Evolutionary conservation across 2,113 vertebrate species (phyloP).

Genomic region (Phaethon lepturus): DNA sequence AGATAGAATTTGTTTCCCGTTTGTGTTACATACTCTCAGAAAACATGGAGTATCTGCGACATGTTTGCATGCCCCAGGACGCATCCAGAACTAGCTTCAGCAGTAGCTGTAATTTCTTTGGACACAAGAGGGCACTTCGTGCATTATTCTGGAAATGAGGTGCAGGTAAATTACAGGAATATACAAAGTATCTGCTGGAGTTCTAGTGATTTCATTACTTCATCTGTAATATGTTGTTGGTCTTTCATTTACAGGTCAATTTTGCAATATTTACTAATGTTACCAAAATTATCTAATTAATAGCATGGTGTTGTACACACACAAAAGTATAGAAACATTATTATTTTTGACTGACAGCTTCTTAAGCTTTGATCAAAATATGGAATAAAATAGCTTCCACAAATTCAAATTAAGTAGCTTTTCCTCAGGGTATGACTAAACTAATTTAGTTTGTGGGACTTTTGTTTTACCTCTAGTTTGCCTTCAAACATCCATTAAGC

Average conservation of each 20-base stretch:
- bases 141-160: neutral
- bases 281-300: neutral
- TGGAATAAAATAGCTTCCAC: neutral
- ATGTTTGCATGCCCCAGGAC: neutral
- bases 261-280: neutral
- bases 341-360: neutral
- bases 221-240: neutral
- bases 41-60: neutral
- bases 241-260: neutral
- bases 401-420: neutral
- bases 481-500: neutral
- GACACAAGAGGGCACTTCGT: constrained; percentile 72
- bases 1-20: neutral
- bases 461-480: neutral
- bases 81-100: neutral
- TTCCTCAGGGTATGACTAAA: neutral
- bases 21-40: neutral
- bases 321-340: neutral
- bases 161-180: neutral
- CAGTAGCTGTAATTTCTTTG: neutral
- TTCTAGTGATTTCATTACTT: neutral
- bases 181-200: neutral
- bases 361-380: neutral
- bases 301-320: neutral
- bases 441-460: neutral